Base-by-base conservation (phyloP, 2,888 invertebrate genomes). In the Troides aeacus region DNA sequence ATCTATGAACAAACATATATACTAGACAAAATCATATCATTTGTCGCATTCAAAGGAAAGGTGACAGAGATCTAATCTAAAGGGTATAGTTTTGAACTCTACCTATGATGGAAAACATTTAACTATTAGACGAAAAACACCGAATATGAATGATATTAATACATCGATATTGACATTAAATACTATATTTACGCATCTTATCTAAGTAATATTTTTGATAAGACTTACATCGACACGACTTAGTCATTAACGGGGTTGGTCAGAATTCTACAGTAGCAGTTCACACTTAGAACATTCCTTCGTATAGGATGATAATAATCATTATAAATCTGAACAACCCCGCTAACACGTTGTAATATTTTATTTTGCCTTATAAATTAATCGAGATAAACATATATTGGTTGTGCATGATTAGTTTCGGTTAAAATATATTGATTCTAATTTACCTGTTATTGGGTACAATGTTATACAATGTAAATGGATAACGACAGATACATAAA, bases 301-400 rank as follows among this genome's bases (percentile, higher is more conserved):
- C 46, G 8, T 15, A 5, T 2, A 46, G 15, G 46, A 46, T 46
- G 46, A 15, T 10, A 8, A 46, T 46, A 46, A 46, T 7, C 46
- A 7, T 46, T 46, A 7, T 15, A 8, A 82, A 86, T 85, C 85
- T 86, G 85, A 85, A 80, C 84, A 75, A 77, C 82, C 84, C 85
- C 80, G 84, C 80, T 75, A 73, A 73, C 74, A 80, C 74, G 79
- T 30, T 30, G 5, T 5, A 30, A 4, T 30, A 30, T 30, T 30
- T 30, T 21, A 21, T 21, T 30, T 30, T 30, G 30, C 30, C 30
- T 30, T 87, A 87, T 77, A 78, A 83, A 77, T 84, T 85, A 79
- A 84, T 81, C 80, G 85, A 85, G 85, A 88, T 86, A 87, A 86
- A 87, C 84, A 81, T 83, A 78, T 79, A 77, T 81, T 81, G 80